Conservation (phyloP, 2,113 vertebrate genomes). For the Corythornis vintsioides region DNA sequence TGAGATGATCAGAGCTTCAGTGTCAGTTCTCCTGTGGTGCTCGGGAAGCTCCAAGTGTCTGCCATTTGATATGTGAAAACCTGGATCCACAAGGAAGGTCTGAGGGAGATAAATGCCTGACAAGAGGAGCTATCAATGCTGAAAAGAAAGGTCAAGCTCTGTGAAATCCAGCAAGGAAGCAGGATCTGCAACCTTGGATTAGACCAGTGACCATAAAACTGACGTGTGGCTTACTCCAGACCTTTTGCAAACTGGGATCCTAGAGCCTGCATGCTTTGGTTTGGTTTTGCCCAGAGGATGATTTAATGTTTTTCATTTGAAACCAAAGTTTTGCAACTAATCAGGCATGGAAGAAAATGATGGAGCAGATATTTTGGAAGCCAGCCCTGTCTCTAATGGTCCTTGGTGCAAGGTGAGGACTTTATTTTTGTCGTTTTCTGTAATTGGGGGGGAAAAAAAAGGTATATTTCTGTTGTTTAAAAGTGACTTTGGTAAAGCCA, state of each 20-base stretch:
- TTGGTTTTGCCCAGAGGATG: neutral
- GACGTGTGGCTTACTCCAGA: neutral
- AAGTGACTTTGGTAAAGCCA: neutral
- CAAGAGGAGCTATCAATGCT: neutral
- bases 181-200: conserved; percentile 40
- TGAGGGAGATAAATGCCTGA: neutral
- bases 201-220: conserved; percentile 1
- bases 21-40: neutral
- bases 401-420: conserved; percentile 70
- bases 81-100: neutral
- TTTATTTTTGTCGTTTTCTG: neutral
- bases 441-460: no score
- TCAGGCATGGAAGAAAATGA: conserved; percentile 70
- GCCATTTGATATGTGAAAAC: neutral
- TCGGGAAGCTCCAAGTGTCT: neutral
- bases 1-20: neutral
- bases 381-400: conserved; percentile 51
- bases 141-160: neutral
- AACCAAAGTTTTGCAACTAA: conserved; percentile 22
- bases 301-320: conserved; percentile 50
- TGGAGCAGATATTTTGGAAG: conserved; percentile 41
- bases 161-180: neutral
- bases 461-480: conserved; percentile 3
- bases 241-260: neutral
- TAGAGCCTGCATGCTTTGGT: conserved; percentile 1